These are phyloP conservation scores for Ceratina australensis DNA, from an alignment of 1,140 invertebrate species.

Conservation along the genomic window DNA sequence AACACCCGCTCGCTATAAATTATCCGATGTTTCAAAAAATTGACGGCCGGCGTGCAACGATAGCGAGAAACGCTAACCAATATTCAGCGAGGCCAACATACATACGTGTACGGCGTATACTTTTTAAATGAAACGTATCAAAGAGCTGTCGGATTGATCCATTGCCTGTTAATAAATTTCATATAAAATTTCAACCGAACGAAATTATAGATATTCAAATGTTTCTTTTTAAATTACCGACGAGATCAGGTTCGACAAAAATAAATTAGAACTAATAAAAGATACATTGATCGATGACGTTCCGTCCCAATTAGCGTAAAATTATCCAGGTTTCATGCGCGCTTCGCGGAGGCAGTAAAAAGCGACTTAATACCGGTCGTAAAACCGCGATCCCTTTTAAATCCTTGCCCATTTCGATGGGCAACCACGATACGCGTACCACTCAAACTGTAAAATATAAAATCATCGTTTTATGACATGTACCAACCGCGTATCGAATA, in stretches of 20 bases:
- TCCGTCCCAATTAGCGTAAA: slow-evolving; percentile 46
- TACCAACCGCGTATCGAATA: slow-evolving; percentile 60
- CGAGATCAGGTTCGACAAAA: too few relatives aligned
- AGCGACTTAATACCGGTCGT: slow-evolving; percentile 66
- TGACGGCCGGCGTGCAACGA: not conserved
- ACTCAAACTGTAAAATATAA: slow-evolving; percentile 75
- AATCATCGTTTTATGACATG: slow-evolving; percentile 75
- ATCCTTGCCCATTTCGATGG: slow-evolving; percentile 68
- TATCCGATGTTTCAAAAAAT: slow-evolving; percentile 15
- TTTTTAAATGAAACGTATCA: too few relatives aligned
- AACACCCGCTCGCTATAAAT: slow-evolving; percentile 8
- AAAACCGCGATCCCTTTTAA: slow-evolving; percentile 75
- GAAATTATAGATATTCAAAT: too few relatives aligned
- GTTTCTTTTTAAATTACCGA: too few relatives aligned
- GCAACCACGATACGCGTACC: slow-evolving; percentile 44
- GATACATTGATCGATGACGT: not conserved
- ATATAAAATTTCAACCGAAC: too few relatives aligned
- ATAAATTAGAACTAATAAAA: not conserved
- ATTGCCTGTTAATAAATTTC: too few relatives aligned
- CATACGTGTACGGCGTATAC: too few relatives aligned
- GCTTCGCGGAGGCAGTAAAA: slow-evolving; percentile 23
- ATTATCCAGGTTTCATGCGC: slow-evolving; percentile 35
- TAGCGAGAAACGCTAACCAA: not conserved
- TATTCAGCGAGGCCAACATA: not conserved
- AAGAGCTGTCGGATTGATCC: too few relatives aligned